Percentiles rank a stretch among this genome's conserved stretches.
Evolutionary conservation across 2,797 vertebrate species (phyloP).

Genomic region (Atherinosoma microstoma): DNA sequence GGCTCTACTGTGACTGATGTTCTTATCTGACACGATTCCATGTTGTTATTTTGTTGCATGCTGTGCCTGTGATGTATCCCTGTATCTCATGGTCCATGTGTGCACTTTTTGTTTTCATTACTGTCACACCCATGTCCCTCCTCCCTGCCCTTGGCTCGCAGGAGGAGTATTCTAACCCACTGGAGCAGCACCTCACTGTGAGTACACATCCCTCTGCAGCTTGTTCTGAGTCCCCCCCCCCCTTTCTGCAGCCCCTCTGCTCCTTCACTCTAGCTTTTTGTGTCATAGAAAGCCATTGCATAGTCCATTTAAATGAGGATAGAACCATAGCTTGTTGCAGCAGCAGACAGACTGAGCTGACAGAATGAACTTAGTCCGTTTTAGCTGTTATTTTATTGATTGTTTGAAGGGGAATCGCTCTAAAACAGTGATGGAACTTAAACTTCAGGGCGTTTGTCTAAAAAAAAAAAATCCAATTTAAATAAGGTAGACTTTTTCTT

Average conservation of each 20-base stretch:
- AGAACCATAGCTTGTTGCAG: slow-evolving; percentile 43
- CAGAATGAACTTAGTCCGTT: slow-evolving; percentile 21
- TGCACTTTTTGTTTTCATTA: slow-evolving; percentile 77
- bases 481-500: slow-evolving; percentile 4
- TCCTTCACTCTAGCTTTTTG: slow-evolving; percentile 28
- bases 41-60: slow-evolving; percentile 61
- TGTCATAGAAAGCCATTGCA: slow-evolving; percentile 28
- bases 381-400: slow-evolving; percentile 21
- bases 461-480: slow-evolving; percentile 18
- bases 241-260: slow-evolving; percentile 23
- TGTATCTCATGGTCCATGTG: slow-evolving; percentile 69
- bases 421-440: slow-evolving; percentile 27
- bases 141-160: slow-evolving; percentile 74
- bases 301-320: slow-evolving; percentile 37
- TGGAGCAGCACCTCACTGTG: slow-evolving; percentile 95
- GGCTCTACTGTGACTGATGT: slow-evolving; percentile 6
- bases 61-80: slow-evolving; percentile 71
- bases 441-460: slow-evolving; percentile 20
- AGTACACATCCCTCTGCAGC: slow-evolving; percentile 83
- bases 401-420: slow-evolving; percentile 13
- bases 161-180: slow-evolving; percentile 92
- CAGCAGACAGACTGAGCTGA: slow-evolving; percentile 63
- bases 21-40: slow-evolving; percentile 40
- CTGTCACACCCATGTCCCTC: slow-evolving; percentile 67
- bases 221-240: slow-evolving; percentile 40